Percentiles rank a stretch among this genome's conserved stretches.
These are phyloP conservation scores for Coilia nasus DNA, from an alignment of 2,797 vertebrate genomes.

Conservation along the genomic window DNA sequence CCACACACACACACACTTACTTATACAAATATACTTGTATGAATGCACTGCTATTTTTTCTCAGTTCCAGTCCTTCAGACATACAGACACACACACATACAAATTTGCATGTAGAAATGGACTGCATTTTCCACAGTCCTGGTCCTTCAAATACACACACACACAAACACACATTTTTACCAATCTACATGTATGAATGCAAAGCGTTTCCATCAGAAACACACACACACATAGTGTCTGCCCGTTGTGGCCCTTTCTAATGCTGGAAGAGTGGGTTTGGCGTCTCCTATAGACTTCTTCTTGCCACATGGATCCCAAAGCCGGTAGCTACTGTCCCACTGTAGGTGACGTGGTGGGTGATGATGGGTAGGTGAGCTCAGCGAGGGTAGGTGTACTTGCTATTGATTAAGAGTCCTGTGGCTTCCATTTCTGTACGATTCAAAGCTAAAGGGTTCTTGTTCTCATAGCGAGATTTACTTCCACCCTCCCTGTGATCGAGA, in stretches of 20 bases:
- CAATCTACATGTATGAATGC: neutral
- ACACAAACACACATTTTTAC: neutral
- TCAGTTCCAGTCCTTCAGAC: neutral
- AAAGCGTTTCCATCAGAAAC: neutral
- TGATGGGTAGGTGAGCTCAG: no score
- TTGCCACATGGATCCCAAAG: neutral
- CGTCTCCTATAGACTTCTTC: neutral
- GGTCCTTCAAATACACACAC: neutral
- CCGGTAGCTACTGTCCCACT: neutral
- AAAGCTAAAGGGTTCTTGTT: no score
- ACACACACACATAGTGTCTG: neutral
- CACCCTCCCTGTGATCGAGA: no score
- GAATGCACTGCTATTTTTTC: no score
- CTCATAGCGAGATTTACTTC: no score
- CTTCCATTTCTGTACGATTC: no score
- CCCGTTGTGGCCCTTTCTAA: neutral
- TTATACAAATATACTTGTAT: no score
- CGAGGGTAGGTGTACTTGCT: no score
- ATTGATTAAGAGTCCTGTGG: no score
- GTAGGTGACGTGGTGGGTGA: no score
- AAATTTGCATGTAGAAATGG: neutral
- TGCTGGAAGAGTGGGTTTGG: neutral
- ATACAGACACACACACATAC: neutral
- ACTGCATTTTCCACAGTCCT: no score
- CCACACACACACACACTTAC: neutral